Evolutionary conservation across 1,140 invertebrate genomes (phyloP).

Genomic region (Diprion similis): DNA sequence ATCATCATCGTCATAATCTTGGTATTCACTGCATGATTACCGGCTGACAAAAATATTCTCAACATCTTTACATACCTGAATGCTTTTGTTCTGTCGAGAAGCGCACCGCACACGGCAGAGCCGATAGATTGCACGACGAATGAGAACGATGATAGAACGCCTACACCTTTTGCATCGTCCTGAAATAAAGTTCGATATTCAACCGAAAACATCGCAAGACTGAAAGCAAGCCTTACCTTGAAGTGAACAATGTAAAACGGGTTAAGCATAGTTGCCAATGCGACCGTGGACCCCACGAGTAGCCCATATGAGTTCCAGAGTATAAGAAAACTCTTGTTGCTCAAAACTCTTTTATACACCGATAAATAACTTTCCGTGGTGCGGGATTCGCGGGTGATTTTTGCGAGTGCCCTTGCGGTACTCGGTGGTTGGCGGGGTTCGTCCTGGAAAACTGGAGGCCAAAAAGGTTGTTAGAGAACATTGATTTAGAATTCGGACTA

Average conservation of each 20-base stretch:
- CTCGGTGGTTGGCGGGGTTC: not conserved
- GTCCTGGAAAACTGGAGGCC: not conserved
- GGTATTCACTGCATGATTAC: not conserved
- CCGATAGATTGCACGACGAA: not conserved
- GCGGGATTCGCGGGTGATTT: not conserved
- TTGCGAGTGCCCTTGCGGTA: not conserved
- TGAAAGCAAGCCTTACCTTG: not conserved
- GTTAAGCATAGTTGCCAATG: not conserved
- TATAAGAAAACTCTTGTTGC: no score
- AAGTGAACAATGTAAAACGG: not conserved
- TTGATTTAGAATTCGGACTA: no score
- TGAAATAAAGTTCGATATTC: no score
- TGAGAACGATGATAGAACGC: not conserved
- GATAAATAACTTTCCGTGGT: not conserved
- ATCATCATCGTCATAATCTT: not conserved
- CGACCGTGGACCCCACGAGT: not conserved
- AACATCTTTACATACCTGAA: not conserved
- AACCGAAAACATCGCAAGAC: no score
- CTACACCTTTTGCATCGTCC: not conserved
- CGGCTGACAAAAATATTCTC: not conserved
- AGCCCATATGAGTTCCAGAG: no score
- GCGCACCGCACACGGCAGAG: not conserved
- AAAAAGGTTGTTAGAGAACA: no score
- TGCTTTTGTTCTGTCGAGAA: not conserved
- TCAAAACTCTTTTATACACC: no score